phyloP scores from a whole-genome alignment of 1,140 invertebrate species.

The Diabrotica undecimpunctata region DNA sequence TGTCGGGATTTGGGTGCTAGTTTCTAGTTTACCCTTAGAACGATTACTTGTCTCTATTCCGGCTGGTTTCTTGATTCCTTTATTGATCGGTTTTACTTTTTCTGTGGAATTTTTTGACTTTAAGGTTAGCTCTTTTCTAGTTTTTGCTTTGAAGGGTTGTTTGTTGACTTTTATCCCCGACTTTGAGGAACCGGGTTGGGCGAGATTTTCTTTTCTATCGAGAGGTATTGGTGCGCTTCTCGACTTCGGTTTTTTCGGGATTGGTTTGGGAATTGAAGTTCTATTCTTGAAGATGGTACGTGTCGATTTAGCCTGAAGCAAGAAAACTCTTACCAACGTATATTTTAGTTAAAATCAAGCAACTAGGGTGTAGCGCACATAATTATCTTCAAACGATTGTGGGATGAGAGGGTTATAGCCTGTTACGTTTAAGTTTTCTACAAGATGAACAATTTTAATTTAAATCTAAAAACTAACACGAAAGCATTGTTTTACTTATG shows the following conservation, averaged over 20 bases:
- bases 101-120: slow-evolving; percentile 33
- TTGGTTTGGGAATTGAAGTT: slow-evolving; percentile 30
- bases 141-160: slow-evolving; percentile 29
- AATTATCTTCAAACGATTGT: no score
- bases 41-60: slow-evolving; percentile 11
- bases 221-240: slow-evolving; percentile 32
- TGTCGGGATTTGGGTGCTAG: background rate
- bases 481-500: no score
- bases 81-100: slow-evolving; percentile 20
- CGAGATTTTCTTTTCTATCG: slow-evolving; percentile 39
- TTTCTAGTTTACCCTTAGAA: slow-evolving; percentile 12
- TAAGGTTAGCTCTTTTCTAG: slow-evolving; percentile 28
- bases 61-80: slow-evolving; percentile 19
- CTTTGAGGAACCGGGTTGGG: slow-evolving; percentile 39
- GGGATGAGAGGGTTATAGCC: no score
- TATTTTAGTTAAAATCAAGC: background rate
- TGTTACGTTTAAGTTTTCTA: no score
- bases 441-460: no score
- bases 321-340: slow-evolving; percentile 40
- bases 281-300: slow-evolving; percentile 34
- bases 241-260: slow-evolving; percentile 26
- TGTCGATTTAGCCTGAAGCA: slow-evolving; percentile 40
- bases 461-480: no score
- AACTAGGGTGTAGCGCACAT: no score
- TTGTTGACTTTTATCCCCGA: slow-evolving; percentile 27